phyloP scores from a whole-genome alignment of 2,888 invertebrate genomes.

The Pyralis farinalis region DNA sequence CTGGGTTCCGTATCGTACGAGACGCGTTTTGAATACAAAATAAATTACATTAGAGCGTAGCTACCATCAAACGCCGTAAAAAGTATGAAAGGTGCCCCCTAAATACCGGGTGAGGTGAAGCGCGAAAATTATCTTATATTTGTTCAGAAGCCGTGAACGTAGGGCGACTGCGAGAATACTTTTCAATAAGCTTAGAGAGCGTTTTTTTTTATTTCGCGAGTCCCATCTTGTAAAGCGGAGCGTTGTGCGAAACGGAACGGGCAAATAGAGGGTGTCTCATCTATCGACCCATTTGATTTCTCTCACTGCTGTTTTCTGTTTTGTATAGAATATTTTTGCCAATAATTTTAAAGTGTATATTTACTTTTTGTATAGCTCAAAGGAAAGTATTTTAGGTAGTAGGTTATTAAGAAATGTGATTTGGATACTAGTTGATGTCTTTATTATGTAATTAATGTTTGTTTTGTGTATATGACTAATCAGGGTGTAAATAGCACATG shows the following conservation, averaged over 20 bases:
- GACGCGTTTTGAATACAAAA: conserved; percentile 67
- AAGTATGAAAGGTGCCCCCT: conserved; percentile 80
- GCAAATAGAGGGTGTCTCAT: conserved; percentile 60
- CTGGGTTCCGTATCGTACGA: conserved; percentile 17
- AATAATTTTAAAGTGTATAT: background rate
- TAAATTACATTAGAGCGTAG: conserved; percentile 69
- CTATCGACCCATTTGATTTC: conserved; percentile 57
- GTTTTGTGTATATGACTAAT: no score
- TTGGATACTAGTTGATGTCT: background rate
- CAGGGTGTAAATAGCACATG: no score
- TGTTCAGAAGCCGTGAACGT: conserved; percentile 78
- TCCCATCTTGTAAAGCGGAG: conserved; percentile 62
- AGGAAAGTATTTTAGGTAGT: no score
- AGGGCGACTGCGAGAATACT: conserved; percentile 70
- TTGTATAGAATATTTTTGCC: background rate
- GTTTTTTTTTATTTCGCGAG: conserved; percentile 67
- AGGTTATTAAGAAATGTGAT: no score
- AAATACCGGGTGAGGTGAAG: conserved; percentile 78
- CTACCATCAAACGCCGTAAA: conserved; percentile 69
- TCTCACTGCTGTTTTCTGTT: conserved; percentile 37
- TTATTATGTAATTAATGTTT: no score
- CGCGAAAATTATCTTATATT: conserved; percentile 81
- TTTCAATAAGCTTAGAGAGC: conserved; percentile 80
- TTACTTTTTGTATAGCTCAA: no score
- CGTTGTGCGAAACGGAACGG: conserved; percentile 56